Evolutionary conservation across 2,113 vertebrate genomes (phyloP), one percentile per base, ranked within the genome.

Genomic region (Rhineura floridana): DNA sequence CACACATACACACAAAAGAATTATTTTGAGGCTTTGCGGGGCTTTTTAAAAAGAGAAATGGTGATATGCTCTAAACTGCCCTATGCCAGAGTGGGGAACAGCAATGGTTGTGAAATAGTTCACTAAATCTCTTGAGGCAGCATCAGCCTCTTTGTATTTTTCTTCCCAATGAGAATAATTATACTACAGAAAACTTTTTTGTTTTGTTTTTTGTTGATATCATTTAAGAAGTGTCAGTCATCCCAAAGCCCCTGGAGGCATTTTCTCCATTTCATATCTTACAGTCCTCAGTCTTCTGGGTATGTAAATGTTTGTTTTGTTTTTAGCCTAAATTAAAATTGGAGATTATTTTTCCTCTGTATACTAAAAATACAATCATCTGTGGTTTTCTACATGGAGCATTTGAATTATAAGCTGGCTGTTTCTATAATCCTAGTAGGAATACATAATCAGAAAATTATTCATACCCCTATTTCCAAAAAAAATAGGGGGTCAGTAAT

Each of bases 81-180:
- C 78, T 59, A 55, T 59, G 79, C 79, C 39, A 73, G 65, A 81
- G 50, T 17, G 0, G 0, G 89, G 88, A 80, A 33, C 63, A 90
- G 85, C 72, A 46, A 1, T 2, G 0, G 39, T 80, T 0, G 0
- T n/a, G 83, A 84, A 91, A 75, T 92, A 94, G 95, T 95, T 95
- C 89, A 94, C 93, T 95, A 93, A 88, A 94, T 95, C 84, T 88
- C 62, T 85, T 90, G 94, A 93, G 91, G 90, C 94, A 86, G 92
- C 92, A 91, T 76, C 88, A 83, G 50, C 83, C 89, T 90, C 59
- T 62, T 69, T 91, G 91, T 94, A 87, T 84, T 93, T 94, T 93
- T 91, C 86, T 92, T 87, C 48, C 65, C 70, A 88, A 70, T 50
- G 78, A 87, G 55, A 80, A 55, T 33, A 0, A 89, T n/a, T 86